Evolutionary conservation across 92 coral and sea anemone species (phyloP), one percentile per base, ranked within the genome.

Genomic region (Nematostella vectensis): DNA sequence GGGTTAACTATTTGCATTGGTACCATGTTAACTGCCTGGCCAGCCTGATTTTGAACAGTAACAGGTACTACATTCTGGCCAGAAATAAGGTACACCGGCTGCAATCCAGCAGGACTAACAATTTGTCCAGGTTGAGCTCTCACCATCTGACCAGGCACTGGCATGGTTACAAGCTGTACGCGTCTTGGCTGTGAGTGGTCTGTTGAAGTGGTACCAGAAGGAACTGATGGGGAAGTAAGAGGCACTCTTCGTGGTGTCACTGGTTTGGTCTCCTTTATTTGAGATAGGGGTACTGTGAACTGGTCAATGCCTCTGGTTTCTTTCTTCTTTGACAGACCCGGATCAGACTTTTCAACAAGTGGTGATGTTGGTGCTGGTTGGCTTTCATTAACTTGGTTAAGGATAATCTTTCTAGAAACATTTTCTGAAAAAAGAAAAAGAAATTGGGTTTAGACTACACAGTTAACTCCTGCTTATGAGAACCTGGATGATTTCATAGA

Each of bases 211-310:
- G 30, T 40, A 4, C 18, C 51, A 45, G 51, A 4, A 4, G 9
- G 18, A 11, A 4, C 18, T 17, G 4, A 11, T 10, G 51, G 4
- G 21, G 51, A 45, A 11, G 18, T 17, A 9, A 45, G 19, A 11
- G 11, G 51, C 11, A 45, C 51, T 6, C 51, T 11, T 17, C 51
- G 9, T 45, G 51, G 51, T 9, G 51, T 45, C 18, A 8, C 51
- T 9, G 51, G 51, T 24, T 26, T 20, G 50, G 37, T 66, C 25
- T 47, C 56, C 50, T 54, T 51, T 0, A 71, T 30, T 40, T 67
- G 59, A n/a, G 69, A 49, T 40, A 79, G 40, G 44, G 94, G 87
- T 16, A 84, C 80, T 10, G 83, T 61, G 65, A 80, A 84, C 57
- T 55, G 71, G 17, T 43, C 36, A 22, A 84, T 84, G 15, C 63